Evolutionary conservation across 2,113 vertebrate genomes (phyloP).

Genomic region (Aphelocoma coerulescens): DNA sequence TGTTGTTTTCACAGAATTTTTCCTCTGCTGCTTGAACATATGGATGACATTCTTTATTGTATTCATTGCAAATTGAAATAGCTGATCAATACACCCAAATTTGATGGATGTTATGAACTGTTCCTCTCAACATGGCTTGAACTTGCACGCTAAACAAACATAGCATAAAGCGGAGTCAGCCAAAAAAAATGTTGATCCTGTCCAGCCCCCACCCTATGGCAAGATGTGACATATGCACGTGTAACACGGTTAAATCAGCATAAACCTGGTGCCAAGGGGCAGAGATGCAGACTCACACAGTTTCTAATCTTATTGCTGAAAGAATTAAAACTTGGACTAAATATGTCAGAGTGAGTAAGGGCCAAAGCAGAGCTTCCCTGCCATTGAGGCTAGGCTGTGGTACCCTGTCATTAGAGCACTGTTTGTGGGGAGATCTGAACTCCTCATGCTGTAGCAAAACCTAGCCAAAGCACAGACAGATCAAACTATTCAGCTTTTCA

Average conservation of each 20-base stretch:
- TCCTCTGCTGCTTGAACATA: neutral
- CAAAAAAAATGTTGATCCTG: neutral
- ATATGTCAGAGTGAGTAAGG: neutral
- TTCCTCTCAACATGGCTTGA: neutral
- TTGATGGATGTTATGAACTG: neutral
- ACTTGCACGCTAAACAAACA: neutral
- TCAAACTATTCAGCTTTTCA: neutral
- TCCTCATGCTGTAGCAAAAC: neutral
- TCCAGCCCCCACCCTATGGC: no score
- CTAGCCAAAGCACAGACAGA: neutral
- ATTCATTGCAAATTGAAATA: neutral
- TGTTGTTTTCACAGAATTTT: neutral
- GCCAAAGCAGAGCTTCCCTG: neutral
- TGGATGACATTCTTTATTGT: neutral
- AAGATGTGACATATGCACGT: fast-evolving
- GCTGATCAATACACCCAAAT: neutral
- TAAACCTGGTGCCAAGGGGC: neutral
- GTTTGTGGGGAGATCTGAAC: neutral
- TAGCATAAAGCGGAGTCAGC: neutral
- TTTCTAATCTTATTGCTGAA: neutral
- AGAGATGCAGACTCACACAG: neutral
- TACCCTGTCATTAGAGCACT: neutral
- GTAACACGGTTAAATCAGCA: neutral
- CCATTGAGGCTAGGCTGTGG: neutral
- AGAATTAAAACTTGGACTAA: neutral